Evolutionary conservation across 2,113 vertebrate genomes (phyloP).

Genomic region (Alectura lathami): DNA sequence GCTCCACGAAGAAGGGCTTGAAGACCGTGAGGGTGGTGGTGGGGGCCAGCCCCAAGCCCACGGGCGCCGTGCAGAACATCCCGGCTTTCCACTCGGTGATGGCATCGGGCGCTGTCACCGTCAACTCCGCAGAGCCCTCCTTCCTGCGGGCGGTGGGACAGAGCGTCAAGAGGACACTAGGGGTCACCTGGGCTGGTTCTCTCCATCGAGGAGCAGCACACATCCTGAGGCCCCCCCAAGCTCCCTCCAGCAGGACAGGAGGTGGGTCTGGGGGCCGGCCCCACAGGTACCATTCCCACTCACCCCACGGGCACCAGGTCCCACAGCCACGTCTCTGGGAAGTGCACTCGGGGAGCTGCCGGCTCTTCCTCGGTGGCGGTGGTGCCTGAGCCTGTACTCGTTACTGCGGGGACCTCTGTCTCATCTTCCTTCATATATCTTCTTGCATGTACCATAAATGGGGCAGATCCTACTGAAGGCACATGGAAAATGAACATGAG

Average conservation of each 20-base stretch:
- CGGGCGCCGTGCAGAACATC: conserved; percentile 77
- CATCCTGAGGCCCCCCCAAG: fast-evolving
- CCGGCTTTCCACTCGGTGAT: conserved; percentile 77
- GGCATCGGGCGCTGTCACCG: conserved; percentile 26
- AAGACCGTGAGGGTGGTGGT: conserved; percentile 67
- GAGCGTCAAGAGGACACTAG: not conserved
- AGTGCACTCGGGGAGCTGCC: conserved; percentile 57
- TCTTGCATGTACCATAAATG: no score
- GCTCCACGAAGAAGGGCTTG: conserved; percentile 83
- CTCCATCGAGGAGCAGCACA: not conserved
- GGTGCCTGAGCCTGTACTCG: fast-evolving
- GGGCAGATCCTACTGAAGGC: no score
- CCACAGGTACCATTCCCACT: not conserved
- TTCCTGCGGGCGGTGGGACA: not conserved
- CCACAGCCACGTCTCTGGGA: conserved; percentile 86
- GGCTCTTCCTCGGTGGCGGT: fast-evolving
- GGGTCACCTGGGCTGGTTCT: fast-evolving
- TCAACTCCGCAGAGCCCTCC: not conserved
- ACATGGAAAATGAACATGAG: no score
- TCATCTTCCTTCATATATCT: no score
- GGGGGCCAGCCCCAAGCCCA: conserved; percentile 80
- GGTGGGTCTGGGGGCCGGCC: not conserved
- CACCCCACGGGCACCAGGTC: conserved; percentile 79
- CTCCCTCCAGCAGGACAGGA: not conserved
- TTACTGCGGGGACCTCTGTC: not conserved